Evolutionary conservation across 1,140 invertebrate species (phyloP).

Genomic region (Pygmarrhopalites habei): DNA sequence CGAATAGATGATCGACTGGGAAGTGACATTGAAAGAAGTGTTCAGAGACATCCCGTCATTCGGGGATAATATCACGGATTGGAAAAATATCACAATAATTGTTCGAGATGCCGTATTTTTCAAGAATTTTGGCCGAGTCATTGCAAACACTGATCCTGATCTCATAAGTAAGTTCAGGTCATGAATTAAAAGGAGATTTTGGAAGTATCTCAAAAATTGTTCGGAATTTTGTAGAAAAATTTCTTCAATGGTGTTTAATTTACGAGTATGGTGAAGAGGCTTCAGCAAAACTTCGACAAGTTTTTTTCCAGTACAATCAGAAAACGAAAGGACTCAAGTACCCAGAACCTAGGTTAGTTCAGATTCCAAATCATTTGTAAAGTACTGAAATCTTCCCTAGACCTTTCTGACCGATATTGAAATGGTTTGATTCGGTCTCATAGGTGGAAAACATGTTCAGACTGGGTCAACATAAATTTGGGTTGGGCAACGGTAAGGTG

Average conservation of each 20-base stretch:
- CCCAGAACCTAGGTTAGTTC: neutral
- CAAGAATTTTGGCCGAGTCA: neutral
- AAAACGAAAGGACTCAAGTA: constrained; percentile 3
- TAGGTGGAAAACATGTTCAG: constrained; percentile 4
- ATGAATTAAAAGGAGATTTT: neutral
- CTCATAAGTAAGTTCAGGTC: neutral
- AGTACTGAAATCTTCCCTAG: neutral
- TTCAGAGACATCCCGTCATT: neutral
- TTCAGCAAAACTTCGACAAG: neutral
- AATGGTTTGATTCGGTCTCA: neutral
- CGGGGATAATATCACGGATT: neutral
- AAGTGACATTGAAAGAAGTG: neutral
- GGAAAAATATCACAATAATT: neutral
- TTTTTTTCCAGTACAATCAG: constrained; percentile 1
- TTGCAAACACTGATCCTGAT: neutral
- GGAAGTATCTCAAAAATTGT: neutral
- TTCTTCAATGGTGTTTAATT: neutral
- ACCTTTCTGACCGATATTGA: neutral
- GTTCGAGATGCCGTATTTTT: constrained; percentile 4
- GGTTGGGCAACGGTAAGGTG: neutral
- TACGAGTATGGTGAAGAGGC: constrained; percentile 1
- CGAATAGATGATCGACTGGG: constrained; percentile 18
- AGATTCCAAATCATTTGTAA: neutral
- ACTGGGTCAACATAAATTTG: neutral
- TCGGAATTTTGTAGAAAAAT: too few species aligned